Base-by-base conservation (phyloP, 2,888 invertebrate species). In the Campoplex capitator region DNA sequence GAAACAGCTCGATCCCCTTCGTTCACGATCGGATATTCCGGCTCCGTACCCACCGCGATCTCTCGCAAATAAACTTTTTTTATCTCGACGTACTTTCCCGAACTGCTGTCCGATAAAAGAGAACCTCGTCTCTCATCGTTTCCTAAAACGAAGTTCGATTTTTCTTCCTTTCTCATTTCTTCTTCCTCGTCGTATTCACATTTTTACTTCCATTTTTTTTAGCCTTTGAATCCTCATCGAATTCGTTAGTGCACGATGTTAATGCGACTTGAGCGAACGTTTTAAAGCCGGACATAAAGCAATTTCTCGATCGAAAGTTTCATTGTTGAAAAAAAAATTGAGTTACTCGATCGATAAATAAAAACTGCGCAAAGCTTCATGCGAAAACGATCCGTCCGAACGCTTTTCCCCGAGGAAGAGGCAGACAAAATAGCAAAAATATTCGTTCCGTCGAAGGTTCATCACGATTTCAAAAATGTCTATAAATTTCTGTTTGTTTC, bases 1-100 rank as follows among this genome's bases (percentile, higher is more conserved):
- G 87, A n/a, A 7, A 85, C 28, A 4, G 48, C 58, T 28, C 87
- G 83, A 11, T 90, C 89, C 9, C 56, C 51, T 3, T 82, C 48
- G 56, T 84, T 74, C 3, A 56, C 80, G 80, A 79, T 83, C 23
- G 90, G 89, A 65, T 91, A 91, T 18, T 91, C 91, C 32, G 90
- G 90, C n/a, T 94, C 94, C 4, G 94, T 93, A 18, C 94, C 94
- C 11, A 94, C 94, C 1, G 94, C 94, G 4, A 94, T 91, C 80
- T 94, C 94, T 32, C 94, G 90, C 16, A 94, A 87, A 81, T 94
- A 93, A 74, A 94, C 92, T 86, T 93, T 94, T 88, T 93, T 93
- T 13, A 93, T 89, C 76, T 94, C 93, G 42, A 88, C 48, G 65
- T 67, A 86, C 54, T 79, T 87, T 74, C 77, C 77, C 35, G 82